Evolutionary conservation across 2,888 invertebrate genomes (phyloP), one percentile per base, ranked within the genome.

Genomic region (Pristionchus exspectatus): DNA sequence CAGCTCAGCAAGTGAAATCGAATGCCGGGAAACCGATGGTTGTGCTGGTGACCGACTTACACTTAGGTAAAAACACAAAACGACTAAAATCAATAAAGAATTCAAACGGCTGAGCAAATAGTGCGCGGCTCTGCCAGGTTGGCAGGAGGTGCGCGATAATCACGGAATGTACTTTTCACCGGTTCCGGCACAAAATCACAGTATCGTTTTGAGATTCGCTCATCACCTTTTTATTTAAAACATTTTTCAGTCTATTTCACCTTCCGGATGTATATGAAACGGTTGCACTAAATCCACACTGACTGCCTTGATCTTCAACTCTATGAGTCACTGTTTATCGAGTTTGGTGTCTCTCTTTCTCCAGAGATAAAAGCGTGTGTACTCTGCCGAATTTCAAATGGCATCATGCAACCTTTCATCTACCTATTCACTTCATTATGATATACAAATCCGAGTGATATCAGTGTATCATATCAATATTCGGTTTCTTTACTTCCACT

Each of bases 121-220:
- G 16, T 18, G 54, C 83, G 54, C 83, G n/a, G 24, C n/a, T 56
- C n/a, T 27, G 9, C 27, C 12, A 56, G 16, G 83, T 83, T 83
- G 83, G 83, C 81, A 81, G 27, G 21, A 30, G 27, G 30, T 54
- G 83, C 83, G 83, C 83, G 27, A 24, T 72, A n/a, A 33, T 72
- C 44, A 16, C 14, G 5, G 2, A 16, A 33, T 33, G 7, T 24
- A 18, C 33, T 72, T 38, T 72, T 33, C 18, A 2, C 30, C 72
- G 72, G 72, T 16, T 77, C 77, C 2, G 77, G 27, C 24, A 10
- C 9, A 5, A 50, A 50, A 50, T 50, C 9, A 50, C 4, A 3
- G 9, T 7, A 50, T 38, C 5, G 44, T 50, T 9, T 9, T 50
- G 44, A 50, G 44, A 50, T 50, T 7, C 44, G 44, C 44, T 50